Evolutionary conservation across 2,113 vertebrate genomes (phyloP), one percentile per base, ranked within the genome.

Genomic region (Lepidothrix coronata): DNA sequence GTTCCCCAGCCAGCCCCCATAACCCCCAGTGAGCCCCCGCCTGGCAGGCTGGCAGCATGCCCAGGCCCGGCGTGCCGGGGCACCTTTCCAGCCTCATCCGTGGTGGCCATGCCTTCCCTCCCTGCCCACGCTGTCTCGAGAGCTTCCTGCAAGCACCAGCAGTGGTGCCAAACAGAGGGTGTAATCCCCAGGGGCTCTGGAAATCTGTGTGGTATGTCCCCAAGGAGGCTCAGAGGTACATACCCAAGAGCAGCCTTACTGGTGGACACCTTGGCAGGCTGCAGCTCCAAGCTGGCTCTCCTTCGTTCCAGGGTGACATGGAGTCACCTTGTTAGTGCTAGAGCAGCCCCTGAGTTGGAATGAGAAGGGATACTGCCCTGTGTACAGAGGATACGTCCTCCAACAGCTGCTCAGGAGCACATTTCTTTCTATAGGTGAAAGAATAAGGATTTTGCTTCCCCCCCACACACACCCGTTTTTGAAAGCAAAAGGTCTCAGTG

Each of bases 141-240:
- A 0, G 0, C 72, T 93, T 95, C 93, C 92, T 95, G 84, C 70
- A 68, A 25, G 39, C 67, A 30, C 33, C 14, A 37, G 49, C 1
- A 2, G 14, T 5, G 61, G 16, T 86, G 71, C 74, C 87, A 79
- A 89, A 37, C 22, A 51, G 28, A 57, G 57, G 39, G 21, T 54
- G 43, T 13, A 33, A 73, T 58, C 16, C 33, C 28, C 28, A 2
- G 0, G 20, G 58, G 63, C 27, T 77, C 37, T 11, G 1, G 35
- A 73, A 49, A 49, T 28, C 10, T 52, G 41, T 0, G 0, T 21
- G 28, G 13, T 14, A 3, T 3, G 2, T 62, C 15, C 48, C 11
- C 0, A 0, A 44, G 46, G 28, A 83, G n/a, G 31, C 37, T 75
- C 5, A 6, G 41, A 87, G n/a, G 7, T 83, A 44, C 0, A 3